These are phyloP conservation scores for Cossypha heuglini DNA, from an alignment of 2,797 vertebrate species.

Conservation along the genomic window DNA sequence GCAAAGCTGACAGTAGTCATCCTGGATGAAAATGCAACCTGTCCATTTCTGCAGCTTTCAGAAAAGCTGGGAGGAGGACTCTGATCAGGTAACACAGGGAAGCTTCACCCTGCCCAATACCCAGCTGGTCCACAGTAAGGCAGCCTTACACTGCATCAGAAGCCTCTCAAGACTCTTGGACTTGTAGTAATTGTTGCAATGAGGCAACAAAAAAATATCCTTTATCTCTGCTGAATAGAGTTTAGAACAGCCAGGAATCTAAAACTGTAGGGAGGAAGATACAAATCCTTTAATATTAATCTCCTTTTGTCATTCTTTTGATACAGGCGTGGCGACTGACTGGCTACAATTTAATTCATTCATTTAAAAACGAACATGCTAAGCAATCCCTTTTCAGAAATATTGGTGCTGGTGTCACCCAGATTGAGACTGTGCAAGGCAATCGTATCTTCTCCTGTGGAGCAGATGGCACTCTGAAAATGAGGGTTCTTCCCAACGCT, in stretches of 20 bases:
- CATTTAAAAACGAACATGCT: conserved; percentile 93
- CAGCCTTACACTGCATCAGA: neutral
- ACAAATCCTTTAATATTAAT: neutral
- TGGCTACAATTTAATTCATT: conserved; percentile 91
- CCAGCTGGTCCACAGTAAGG: neutral
- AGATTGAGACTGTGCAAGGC: conserved; percentile 89
- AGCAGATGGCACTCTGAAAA: conserved; percentile 96
- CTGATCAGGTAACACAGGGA: neutral
- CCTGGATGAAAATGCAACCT: neutral
- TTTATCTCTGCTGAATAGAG: neutral
- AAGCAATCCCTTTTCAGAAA: conserved; percentile 99
- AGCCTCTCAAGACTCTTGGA: neutral
- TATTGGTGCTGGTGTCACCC: conserved; percentile 93
- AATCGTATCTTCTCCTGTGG: conserved; percentile 97
- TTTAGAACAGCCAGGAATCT: neutral
- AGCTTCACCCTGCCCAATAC: neutral
- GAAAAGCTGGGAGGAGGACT: neutral
- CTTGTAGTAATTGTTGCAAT: neutral
- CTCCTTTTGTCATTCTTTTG: neutral
- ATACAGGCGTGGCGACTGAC: conserved; percentile 92
- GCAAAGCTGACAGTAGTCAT: neutral
- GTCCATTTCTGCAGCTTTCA: neutral
- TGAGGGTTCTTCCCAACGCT: conserved; percentile 91
- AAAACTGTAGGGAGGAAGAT: neutral
- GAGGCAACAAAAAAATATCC: neutral